phyloP scores from a whole-genome alignment of 1,140 invertebrate genomes.

The Trichonephila clavipes region DNA sequence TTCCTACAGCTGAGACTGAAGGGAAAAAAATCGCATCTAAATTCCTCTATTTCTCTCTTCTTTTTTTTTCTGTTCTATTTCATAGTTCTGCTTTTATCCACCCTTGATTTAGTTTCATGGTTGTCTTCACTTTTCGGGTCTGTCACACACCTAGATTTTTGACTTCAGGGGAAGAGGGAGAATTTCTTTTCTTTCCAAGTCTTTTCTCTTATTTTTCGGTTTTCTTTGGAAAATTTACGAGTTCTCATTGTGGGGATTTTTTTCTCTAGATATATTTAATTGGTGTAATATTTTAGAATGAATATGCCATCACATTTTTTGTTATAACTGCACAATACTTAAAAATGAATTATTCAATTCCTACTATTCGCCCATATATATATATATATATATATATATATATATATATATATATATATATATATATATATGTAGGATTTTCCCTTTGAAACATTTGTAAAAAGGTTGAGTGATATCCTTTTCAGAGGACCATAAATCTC shows the following conservation, averaged over 20 bases:
- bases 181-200: neutral
- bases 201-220: neutral
- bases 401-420: no score
- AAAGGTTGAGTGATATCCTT: no score
- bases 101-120: constrained; percentile 68
- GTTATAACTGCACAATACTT: no score
- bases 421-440: no score
- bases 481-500: no score
- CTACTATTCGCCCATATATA: no score
- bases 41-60: neutral
- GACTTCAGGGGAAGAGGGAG: neutral
- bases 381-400: no score
- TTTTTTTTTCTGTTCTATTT: constrained; percentile 38
- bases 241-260: neutral
- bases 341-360: no score
- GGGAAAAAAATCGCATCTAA: constrained; percentile 37
- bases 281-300: no score
- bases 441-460: no score
- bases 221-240: neutral
- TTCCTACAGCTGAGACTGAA: constrained; percentile 5
- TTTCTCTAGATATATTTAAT: no score
- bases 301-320: no score
- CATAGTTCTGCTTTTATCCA: constrained; percentile 69
- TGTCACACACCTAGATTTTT: constrained; percentile 29
- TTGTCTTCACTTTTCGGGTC: constrained; percentile 53